A percentile compares a stretch with the other conserved stretches of the same genome.
Evolutionary conservation across 53 echinoderm and acorn worm species (phyloP).

Genomic region (Luidia sarsii): DNA sequence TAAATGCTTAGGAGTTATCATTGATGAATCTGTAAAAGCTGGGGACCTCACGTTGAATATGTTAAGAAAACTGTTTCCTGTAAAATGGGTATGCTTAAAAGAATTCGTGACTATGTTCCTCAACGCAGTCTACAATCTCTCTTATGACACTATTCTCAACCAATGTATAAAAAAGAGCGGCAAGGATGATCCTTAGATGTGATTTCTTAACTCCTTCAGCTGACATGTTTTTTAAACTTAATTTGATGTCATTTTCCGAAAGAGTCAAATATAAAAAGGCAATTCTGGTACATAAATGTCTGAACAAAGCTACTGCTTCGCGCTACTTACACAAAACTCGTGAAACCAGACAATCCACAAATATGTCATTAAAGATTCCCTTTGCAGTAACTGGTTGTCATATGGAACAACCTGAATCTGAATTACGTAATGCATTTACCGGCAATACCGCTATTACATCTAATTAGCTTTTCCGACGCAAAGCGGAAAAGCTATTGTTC

Average conservation of each 20-base stretch:
- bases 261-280: constrained; percentile 18
- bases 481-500: too few relatives aligned
- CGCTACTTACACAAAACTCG: background rate
- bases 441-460: too few relatives aligned
- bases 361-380: too few relatives aligned
- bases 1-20: constrained; percentile 24
- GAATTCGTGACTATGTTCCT: background rate
- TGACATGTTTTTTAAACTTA: background rate
- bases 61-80: constrained; percentile 1
- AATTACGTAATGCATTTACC: too few relatives aligned
- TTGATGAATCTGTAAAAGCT: constrained; percentile 10
- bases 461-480: too few relatives aligned
- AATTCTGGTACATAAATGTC: background rate
- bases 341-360: background rate
- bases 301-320: background rate
- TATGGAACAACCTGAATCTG: too few relatives aligned
- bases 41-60: constrained; percentile 6
- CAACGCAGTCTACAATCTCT: background rate
- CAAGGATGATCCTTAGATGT: background rate
- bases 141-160: background rate
- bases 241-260: constrained; percentile 1
- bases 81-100: constrained; percentile 4
- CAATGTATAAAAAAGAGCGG: background rate
- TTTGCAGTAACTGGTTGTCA: too few relatives aligned
- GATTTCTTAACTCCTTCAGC: constrained; percentile 4